Evolutionary conservation across 2,113 vertebrate species (phyloP), one percentile per base, ranked within the genome.

Genomic region (Ptyas mucosa): DNA sequence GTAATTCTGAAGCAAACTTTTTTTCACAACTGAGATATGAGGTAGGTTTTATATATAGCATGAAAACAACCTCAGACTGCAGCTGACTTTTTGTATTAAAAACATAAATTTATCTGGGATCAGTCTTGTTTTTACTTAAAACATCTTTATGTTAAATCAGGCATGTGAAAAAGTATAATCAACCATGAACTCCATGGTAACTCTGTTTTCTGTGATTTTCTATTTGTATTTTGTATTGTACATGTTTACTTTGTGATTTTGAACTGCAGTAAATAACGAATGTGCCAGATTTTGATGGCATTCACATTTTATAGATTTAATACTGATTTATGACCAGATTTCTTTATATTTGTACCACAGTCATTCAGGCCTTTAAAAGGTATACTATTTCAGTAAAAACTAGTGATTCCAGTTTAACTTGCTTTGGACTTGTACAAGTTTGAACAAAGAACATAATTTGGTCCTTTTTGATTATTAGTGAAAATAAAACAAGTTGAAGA

Each of bases 41-140:
- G 98, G 98, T 98, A 98, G 98, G 97, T 97, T 97, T 97, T 95
- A 95, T 97, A 93, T 95, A 97, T 98, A 98, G 98, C 98, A 97
- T 97, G 97, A 96, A 96, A 58, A 92, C 91, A 92, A 91, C 51
- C 34, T 95, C 95, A 97, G 96, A 94, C 89, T 94, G 96, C 96
- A 96, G 92, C 93, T 94, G 94, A 93, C 94, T 92, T 93, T 93
- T 92, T 85, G 87, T 91, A 95, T 85, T 24, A 57, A 88, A 94
- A 95, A 29, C 86, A 91, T 34, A 29, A 89, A 29, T 85, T 81
- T 55, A 81, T 21, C 26, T 91, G 93, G 57, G 49, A 34, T 18
- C 85, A 92, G 93, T 89, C 92, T 93, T 90, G 86, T 49, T 93
- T 94, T 55, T 3, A 55, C 91, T 94, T 93, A 54, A 75, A n/a